Base-by-base conservation (phyloP, 2,888 invertebrate species). In the Lamellibrachia satsuma region DNA sequence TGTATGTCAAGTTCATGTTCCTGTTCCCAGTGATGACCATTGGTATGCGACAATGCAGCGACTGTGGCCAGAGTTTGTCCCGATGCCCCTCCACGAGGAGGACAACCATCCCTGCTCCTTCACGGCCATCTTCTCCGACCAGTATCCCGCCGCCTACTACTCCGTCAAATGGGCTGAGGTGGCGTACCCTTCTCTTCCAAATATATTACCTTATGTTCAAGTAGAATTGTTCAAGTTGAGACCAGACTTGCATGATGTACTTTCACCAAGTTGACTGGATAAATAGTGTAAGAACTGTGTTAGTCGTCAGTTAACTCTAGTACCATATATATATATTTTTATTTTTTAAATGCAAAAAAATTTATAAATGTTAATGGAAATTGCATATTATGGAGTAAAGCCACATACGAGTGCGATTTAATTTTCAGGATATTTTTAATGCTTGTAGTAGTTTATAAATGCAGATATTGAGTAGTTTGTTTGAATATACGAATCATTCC, bases 51-150 rank as follows among this genome's bases (percentile, higher is more conserved):
- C 98, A 52, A 98, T 98, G 91, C 97, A 97, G 91, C 97, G 97
- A 91, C 95, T 98, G 92, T 99, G 98, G 98, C 97, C 98, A 0
- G 97, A 98, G 93, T 98, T 98, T 96, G 97, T 98, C 95, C 97
- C 97, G 27, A 97, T 98, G 95, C 98, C 98, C 0, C 97, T 98
- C 92, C 97, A 98, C 94, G 98, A 98, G 95, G 97, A 97, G 93
- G 98, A 99, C 96, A 97, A 98, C 7, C 98, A 98, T 96, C 98
- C 98, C 0, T 98, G 98, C 95, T 98, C 98, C 0, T 98, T 99
- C 96, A 97, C 97, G 0, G 97, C 98, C 94, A 98, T 99, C 93
- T 98, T 99, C 95, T 97, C 97, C 8, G 98, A 98, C 93, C 98
- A 98, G 95, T 98, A 98, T 97, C 98, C 97, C 0, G 98, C 98